Conservation (phyloP, 1,140 invertebrate species). For the Charaxes varanes region DNA sequence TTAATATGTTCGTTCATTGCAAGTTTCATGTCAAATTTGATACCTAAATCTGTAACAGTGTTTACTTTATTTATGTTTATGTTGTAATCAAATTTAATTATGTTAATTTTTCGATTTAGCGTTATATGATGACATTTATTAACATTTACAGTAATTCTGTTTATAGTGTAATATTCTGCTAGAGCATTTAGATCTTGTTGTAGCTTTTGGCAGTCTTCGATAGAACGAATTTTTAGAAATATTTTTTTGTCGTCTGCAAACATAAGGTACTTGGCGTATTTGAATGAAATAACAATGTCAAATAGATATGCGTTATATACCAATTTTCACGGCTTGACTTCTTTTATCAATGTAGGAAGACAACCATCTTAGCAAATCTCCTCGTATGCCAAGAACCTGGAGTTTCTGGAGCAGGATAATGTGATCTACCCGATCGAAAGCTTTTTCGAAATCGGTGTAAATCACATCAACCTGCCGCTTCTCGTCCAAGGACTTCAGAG, state of each 20-base stretch:
- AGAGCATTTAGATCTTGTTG: no score
- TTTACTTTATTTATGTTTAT: no score
- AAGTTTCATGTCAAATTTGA: neutral
- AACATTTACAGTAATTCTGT: conserved; percentile 8
- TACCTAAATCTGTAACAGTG: conserved; percentile 1
- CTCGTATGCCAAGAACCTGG: conserved; percentile 8
- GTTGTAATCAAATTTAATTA: no score
- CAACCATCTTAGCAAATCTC: no score
- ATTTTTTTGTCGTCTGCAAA: conserved; percentile 15
- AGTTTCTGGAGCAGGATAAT: conserved; percentile 16
- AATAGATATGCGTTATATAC: no score
- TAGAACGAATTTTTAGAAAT: conserved; percentile 5
- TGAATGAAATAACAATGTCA: conserved; percentile 9
- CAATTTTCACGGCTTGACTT: conserved; percentile 8
- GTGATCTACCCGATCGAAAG: no score
- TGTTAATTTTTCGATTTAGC: conserved; percentile 5
- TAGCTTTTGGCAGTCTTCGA: conserved; percentile 1
- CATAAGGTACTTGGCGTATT: conserved; percentile 7
- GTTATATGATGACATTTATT: conserved; percentile 8
- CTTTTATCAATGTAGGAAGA: conserved; percentile 11
- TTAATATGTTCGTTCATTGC: neutral
- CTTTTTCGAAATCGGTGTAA: no score
- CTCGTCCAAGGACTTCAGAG: conserved; percentile 7
- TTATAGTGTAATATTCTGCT: conserved; percentile 6
- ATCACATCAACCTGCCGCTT: no score